Base-by-base conservation (phyloP, 2,113 vertebrate genomes). In the Eurystomus gularis region DNA sequence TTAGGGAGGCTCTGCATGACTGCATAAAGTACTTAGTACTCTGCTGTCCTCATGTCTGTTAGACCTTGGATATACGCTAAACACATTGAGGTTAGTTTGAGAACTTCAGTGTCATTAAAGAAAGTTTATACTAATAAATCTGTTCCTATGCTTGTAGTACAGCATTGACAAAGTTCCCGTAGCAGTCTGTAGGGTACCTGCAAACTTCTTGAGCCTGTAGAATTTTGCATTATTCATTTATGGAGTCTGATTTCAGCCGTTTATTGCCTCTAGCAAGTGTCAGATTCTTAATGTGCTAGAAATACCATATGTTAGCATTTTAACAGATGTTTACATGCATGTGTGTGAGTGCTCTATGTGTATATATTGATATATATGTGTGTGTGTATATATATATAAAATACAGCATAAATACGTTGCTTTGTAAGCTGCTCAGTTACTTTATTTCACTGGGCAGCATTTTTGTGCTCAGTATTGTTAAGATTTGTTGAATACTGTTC, bases 281-380 rank as follows among this genome's bases (percentile, higher is more conserved):
- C 73, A 49, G 37, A 20, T 58, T 71, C n/a, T 84, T 66, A 25
- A 24, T n/a, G 29, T 44, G 40, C 35, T 81, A 26, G 60, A 39
- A 73, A 58, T 29, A 42, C 0, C 58, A 28, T n/a, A 11, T 65
- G 20, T 10, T 77, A 28, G 39, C n/a, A 17, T 78, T 84, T 35
- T n/a, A 33, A 52, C 21, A 3, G 33, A 2, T 12, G 9, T 31
- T 5, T 55, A 2, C 29, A 1, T 52, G 15, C 3, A 0, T 11
- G 17, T 57, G 28, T 4, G 2, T 0, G 2, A 9, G 3, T 33
- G 31, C 25, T 55, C 24, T 40, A 11, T 71, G 13, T 49, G 2
- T 31, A 16, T 39, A 10, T 28, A 8, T 28, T 1, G 2, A 23
- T 33, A 51, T 40, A 4, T 7, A 2, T 21, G 21, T 18, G 15